Evolutionary conservation across 2,797 vertebrate species (phyloP).

Genomic region (Thaleichthys pacificus): DNA sequence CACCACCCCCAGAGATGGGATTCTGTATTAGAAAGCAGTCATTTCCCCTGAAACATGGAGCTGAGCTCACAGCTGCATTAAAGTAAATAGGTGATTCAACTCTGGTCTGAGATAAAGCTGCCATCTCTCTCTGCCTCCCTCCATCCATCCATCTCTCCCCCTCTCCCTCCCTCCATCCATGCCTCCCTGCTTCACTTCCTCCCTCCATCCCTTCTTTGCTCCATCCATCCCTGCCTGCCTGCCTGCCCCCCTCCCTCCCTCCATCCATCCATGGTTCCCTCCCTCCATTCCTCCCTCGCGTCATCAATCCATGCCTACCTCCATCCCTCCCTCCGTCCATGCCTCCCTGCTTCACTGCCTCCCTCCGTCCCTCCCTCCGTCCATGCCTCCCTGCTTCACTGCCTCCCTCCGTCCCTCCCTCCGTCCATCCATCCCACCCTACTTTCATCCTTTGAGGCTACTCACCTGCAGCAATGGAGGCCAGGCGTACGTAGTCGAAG

Average conservation of each 20-base stretch:
- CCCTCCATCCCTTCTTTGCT: background rate
- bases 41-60: slow-evolving; percentile 4
- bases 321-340: background rate
- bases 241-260: background rate
- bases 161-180: background rate
- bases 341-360: background rate
- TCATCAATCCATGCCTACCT: too few species aligned
- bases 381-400: slow-evolving; percentile 14
- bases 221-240: background rate
- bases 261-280: slow-evolving; percentile 3
- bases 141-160: slow-evolving; percentile 18
- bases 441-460: slow-evolving; percentile 7
- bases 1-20: background rate
- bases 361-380: too few species aligned
- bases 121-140: slow-evolving; percentile 1
- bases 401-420: background rate
- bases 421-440: background rate
- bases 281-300: background rate
- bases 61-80: slow-evolving; percentile 47
- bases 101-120: slow-evolving; percentile 58
- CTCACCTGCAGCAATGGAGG: slow-evolving; percentile 90
- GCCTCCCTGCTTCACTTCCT: background rate
- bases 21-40: slow-evolving; percentile 6
- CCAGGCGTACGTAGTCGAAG: slow-evolving; percentile 88
- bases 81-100: slow-evolving; percentile 70